These are phyloP conservation scores for Frankliniella intonsa DNA, from an alignment of 2,888 invertebrate species.

Conservation along the genomic window DNA sequence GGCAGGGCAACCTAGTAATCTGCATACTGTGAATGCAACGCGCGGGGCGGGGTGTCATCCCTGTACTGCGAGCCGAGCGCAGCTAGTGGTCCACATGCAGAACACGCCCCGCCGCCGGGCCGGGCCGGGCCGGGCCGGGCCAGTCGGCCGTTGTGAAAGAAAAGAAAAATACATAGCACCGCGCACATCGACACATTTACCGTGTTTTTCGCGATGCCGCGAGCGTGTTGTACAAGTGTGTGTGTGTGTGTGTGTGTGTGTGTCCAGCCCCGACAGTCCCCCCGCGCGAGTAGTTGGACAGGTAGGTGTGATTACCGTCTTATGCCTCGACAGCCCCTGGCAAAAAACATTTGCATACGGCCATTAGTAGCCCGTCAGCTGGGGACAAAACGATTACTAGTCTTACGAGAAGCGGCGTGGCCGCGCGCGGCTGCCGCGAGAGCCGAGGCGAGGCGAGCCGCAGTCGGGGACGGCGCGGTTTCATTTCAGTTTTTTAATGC, in stretches of 20 bases:
- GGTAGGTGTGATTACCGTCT: background rate
- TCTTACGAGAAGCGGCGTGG: background rate
- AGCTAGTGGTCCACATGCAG: too few species aligned
- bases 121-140: too few species aligned
- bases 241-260: background rate
- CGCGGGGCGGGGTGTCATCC: too few species aligned
- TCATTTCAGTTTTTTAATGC: background rate
- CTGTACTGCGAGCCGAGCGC: too few species aligned
- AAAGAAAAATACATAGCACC: background rate
- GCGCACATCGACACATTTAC: constrained; percentile 5
- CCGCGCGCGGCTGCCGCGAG: background rate
- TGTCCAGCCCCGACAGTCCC: background rate
- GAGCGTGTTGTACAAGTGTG: too few species aligned
- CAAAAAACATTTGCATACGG: background rate
- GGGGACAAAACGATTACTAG: constrained; percentile 20
- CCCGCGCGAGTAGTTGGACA: background rate
- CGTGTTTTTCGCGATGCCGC: background rate
- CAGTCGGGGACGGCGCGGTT: background rate
- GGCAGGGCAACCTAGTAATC: too few species aligned
- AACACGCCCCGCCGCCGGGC: too few species aligned
- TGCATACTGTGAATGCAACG: too few species aligned
- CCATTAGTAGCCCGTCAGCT: background rate
- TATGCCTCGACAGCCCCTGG: background rate
- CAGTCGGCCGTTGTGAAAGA: background rate
- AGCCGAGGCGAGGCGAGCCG: background rate